Base-by-base conservation (phyloP, 2,888 invertebrate genomes). In the Parnassius mnemosyne region DNA sequence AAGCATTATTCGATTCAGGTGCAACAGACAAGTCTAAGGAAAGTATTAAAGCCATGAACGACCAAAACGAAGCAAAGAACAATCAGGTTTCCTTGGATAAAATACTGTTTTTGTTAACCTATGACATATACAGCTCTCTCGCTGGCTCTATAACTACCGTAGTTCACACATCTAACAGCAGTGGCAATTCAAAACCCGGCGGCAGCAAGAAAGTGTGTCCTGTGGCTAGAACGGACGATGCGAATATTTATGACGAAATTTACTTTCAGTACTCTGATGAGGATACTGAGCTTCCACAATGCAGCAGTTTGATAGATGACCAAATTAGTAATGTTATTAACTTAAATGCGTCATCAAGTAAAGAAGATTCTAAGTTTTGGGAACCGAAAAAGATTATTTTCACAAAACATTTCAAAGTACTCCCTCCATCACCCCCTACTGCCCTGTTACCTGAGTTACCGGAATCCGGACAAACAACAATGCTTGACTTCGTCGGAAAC, bases 31-130 rank as follows among this genome's bases (percentile, higher is more conserved):
- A 82, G 62, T 76, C 84, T 16, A 78, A 80, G 67, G 89, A 89
- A 67, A 87, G 79, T 61, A 94, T 96, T 10, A 94, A 95, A 71
- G 94, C 95, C 12, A 94, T 96, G 93, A 96, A 96, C 79, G 95
- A 95, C 77, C 94, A 95, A 63, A 95, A 95, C 76, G 94, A 94
- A 81, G 95, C 94, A 0, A 94, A 94, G 65, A 93, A 89, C 74
- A 89, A 87, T 67, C 68, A 83, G 46, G 72, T 80, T 9, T 73
- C 49, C 13, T n/a, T 82, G 60, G 86, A 86, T 67, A 89, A 85
- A 80, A 88, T 90, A 85, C 79, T 93, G 57, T 95, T 94, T 78
- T 84, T 95, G 54, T 90, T 95, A 16, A 93, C 95, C 0, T 95
- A 95, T 68, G 95, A 95, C 73, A 95, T 95, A 86, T 93, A 94